Evolutionary conservation across 2,797 vertebrate species (phyloP).

Genomic region (Melanotaenia nigrans): DNA sequence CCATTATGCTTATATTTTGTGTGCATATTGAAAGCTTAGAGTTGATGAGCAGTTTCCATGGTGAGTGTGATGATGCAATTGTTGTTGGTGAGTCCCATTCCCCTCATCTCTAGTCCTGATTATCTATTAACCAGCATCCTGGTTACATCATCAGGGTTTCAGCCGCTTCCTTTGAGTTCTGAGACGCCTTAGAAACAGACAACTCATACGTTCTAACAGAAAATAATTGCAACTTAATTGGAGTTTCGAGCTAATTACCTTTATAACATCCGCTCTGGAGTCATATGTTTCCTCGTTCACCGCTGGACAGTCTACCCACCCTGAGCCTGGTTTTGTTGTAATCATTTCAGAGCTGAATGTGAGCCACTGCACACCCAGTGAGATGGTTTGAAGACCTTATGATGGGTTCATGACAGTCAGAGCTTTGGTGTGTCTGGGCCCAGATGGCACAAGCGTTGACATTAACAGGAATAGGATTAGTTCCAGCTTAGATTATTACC

Average conservation of each 20-base stretch:
- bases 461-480: slow-evolving; percentile 81
- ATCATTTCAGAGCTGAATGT: slow-evolving; percentile 43
- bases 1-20: neutral
- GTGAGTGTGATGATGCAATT: slow-evolving; percentile 46
- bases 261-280: neutral
- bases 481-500: slow-evolving; percentile 68
- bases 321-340: slow-evolving; percentile 2
- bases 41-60: slow-evolving; percentile 32
- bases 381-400: slow-evolving; percentile 57
- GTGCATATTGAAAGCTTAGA: neutral
- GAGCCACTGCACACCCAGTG: slow-evolving; percentile 18
- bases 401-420: slow-evolving; percentile 70
- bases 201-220: slow-evolving; percentile 2
- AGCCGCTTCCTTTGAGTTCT: slow-evolving; percentile 21
- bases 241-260: neutral
- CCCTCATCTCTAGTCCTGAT: slow-evolving; percentile 11
- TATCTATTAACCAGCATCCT: slow-evolving; percentile 60
- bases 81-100: slow-evolving; percentile 28
- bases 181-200: slow-evolving; percentile 29
- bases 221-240: neutral
- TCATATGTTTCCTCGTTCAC: slow-evolving; percentile 23
- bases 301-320: slow-evolving; percentile 10
- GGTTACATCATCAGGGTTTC: slow-evolving; percentile 54
- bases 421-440: slow-evolving; percentile 53
- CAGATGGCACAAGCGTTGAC: slow-evolving; percentile 77